These are phyloP conservation scores for Geococcyx californianus DNA, from an alignment of 2,113 vertebrate species.

Conservation along the genomic window DNA sequence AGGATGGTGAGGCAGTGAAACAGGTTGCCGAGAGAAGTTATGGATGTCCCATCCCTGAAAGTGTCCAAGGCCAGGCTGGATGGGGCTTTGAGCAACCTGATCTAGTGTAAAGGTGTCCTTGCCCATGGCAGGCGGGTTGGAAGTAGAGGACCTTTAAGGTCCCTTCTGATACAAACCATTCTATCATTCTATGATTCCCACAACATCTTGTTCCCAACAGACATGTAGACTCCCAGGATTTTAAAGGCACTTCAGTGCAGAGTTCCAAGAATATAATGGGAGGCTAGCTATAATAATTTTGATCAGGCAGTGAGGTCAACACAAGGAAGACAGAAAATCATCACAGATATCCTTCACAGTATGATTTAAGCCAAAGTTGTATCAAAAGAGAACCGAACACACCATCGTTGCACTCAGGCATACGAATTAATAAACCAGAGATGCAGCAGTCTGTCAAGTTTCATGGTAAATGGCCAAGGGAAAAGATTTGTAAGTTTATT, in stretches of 20 bases:
- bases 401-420: neutral
- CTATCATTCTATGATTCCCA: neutral
- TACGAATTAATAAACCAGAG: neutral
- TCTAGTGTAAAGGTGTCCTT: too few relatives aligned
- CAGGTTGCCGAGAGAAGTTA: too few relatives aligned
- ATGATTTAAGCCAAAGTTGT: neutral
- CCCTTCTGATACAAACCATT: too few relatives aligned
- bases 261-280: neutral
- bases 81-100: too few relatives aligned
- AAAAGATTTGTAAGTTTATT: neutral
- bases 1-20: too few relatives aligned
- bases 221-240: neutral
- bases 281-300: neutral
- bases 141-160: too few relatives aligned
- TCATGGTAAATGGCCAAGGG: neutral
- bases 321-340: neutral
- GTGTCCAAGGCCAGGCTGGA: too few relatives aligned
- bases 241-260: neutral
- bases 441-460: neutral
- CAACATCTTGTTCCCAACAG: neutral
- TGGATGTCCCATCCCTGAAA: too few relatives aligned
- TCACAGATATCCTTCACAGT: neutral
- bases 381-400: neutral
- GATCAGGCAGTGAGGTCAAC: neutral
- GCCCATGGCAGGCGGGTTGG: too few relatives aligned